Base-by-base conservation (phyloP, 2,113 vertebrate genomes). In the Myotis lucifugus region DNA sequence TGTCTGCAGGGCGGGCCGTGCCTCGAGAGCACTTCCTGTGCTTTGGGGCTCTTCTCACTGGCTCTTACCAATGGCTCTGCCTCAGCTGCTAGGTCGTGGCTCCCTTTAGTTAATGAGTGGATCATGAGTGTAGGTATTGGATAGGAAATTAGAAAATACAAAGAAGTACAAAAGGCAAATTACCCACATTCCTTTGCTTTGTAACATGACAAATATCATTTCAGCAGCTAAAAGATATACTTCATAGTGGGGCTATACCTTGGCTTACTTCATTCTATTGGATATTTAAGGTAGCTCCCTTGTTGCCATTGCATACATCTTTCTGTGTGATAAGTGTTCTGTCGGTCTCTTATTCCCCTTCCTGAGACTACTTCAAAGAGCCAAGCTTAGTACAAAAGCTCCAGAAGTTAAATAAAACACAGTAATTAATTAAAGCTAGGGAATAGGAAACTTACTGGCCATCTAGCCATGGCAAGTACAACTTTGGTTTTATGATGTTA, bases 71-170 rank as follows among this genome's bases (percentile, higher is more conserved):
- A 23, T 11, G 32, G 54, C 79, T 64, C 54, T 66, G 37, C 56
- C 34, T 85, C 11, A n/a, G 11, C 34, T 9, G 3, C n/a, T 2
- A 6, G 3, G 29, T 54, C 70, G 59, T 13, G n/a, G 25, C 27
- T 54, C 70, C 90, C 27, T 42, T 25, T 5, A 42, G 32, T 73
- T 76, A 52, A 52, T 12, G 42, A 14, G n/a, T 13, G 14, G 23
- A 21, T 5, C 46, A 27, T 7, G 59, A 18, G 46, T 8, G 29
- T 13, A 6, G 0, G 0, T 32, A 72, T 0, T 61, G 17, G 19
- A 78, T 13, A 42, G n/a, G 25, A 81, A 81, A 50, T n/a, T 32
- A 34, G 72, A 17, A 85, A 32, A 72, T 6, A 70, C 32, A 50
- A 78, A 54, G 19, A 76, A 37, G 50, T 1, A 27, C 73, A 61